These are phyloP conservation scores for Panzeria rudis DNA, from an alignment of 2,888 invertebrate species.

Conservation along the genomic window DNA sequence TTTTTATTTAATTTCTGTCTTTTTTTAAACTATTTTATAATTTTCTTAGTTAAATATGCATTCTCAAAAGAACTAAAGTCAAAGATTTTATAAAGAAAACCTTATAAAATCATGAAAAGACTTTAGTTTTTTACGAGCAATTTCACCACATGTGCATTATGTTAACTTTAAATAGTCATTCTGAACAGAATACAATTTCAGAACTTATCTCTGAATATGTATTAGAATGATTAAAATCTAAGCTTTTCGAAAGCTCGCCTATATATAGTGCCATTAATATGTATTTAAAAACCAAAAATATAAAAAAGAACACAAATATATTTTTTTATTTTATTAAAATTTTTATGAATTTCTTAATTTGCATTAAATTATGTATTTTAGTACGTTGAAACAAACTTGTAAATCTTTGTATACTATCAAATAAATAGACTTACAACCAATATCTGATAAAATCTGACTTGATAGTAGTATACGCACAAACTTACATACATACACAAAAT, in stretches of 20 bases:
- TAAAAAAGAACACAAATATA: slow-evolving; percentile 46
- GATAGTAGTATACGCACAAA: slow-evolving; percentile 19
- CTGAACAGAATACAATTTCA: slow-evolving; percentile 44
- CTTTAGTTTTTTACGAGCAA: slow-evolving; percentile 72
- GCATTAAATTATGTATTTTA: slow-evolving; percentile 10
- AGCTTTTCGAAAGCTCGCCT: slow-evolving; percentile 81
- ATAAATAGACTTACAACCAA: neutral
- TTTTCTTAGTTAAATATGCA: slow-evolving; percentile 69
- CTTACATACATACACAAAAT: slow-evolving; percentile 11
- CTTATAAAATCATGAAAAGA: slow-evolving; percentile 22
- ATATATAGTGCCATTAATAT: slow-evolving; percentile 79
- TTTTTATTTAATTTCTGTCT: slow-evolving; percentile 1
- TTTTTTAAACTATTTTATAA: slow-evolving; percentile 31
- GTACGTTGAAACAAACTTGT: slow-evolving; percentile 2
- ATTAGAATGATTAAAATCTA: slow-evolving; percentile 76
- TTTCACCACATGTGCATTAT: slow-evolving; percentile 80
- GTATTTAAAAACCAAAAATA: slow-evolving; percentile 53
- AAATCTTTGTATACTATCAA: slow-evolving; percentile 37
- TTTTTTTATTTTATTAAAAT: slow-evolving; percentile 42
- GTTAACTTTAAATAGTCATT: slow-evolving; percentile 75
- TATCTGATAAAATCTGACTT: slow-evolving; percentile 12
- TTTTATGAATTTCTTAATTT: slow-evolving; percentile 41
- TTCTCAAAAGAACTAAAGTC: slow-evolving; percentile 57
- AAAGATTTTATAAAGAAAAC: slow-evolving; percentile 32
- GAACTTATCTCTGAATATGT: slow-evolving; percentile 25